Base-by-base conservation (phyloP, 2,113 vertebrate genomes). In the Cairina moschata region DNA sequence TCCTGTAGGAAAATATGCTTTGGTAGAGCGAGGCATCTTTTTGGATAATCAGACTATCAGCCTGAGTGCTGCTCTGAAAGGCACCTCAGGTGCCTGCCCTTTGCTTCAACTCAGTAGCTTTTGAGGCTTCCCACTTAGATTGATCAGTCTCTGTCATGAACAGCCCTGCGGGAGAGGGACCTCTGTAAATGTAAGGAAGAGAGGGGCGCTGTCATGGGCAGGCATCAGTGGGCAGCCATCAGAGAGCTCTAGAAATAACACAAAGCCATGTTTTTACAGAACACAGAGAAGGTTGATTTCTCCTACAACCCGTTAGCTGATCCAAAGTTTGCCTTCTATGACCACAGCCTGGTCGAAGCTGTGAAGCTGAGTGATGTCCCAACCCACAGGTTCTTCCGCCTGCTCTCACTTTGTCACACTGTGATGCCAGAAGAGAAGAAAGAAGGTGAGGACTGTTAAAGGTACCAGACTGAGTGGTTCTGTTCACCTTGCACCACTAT, bases 391-490 rank as follows among this genome's bases (percentile, higher is more conserved):
- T 99, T 99, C 96, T 99, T 99, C 96, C 98, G 99, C 11, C 96
- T 99, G 66, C 98, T 99, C 78, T 98, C 99, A 3, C 93, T 99
- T 22, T 99, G 99, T 81, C 99, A 99, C 96, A 99, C 99, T 0
- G 99, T 99, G 91, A 99, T 99, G 98, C 96, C 99, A 4, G 99
- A 99, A 88, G 99, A 99, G 86, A 99, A 99, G 95, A 97, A 94
- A 25, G 97, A 98, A 95, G 99, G 99, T 99, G 95, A 98, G 98
- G 28, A 46, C 31, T 88, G 8, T 10, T 68, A 74, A 73, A 69
- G 34, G 50, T 76, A 62, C 26, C 7, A 31, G 22, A 16, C 18
- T 16, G 63, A 72, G 26, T 54, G 11, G n/a, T 72, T 79, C 13
- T n/a, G 26, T 44, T 73, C 46, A 56, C 36, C 40, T 46, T 3